Evolutionary conservation across 2,888 invertebrate species (phyloP).

Genomic region (Liodrosophila aerea): DNA sequence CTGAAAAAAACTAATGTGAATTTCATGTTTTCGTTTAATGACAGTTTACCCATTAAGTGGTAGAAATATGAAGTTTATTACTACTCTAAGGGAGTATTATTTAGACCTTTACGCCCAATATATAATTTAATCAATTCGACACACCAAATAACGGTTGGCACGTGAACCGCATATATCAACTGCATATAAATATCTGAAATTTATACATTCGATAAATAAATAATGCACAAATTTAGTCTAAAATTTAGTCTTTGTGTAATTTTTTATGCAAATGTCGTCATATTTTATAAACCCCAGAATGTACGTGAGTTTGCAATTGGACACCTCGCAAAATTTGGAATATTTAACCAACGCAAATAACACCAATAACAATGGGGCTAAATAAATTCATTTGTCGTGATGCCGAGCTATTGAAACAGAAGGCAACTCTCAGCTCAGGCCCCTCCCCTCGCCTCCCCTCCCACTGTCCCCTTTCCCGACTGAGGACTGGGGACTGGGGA

Average conservation of each 20-base stretch:
- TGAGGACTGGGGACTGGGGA: neutral
- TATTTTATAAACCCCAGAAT: conserved; percentile 7
- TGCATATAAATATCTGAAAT: neutral
- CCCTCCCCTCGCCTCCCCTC: no score
- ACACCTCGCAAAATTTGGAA: conserved; percentile 38
- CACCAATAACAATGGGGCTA: conserved; percentile 37
- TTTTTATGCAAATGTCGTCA: conserved; percentile 3
- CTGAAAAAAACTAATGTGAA: no score
- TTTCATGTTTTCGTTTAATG: neutral
- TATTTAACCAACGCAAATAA: conserved; percentile 55
- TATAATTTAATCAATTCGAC: no score
- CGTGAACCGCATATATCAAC: neutral
- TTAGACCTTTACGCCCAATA: no score
- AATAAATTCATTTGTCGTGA: conserved; percentile 48
- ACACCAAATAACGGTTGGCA: no score
- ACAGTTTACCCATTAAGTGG: neutral
- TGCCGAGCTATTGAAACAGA: conserved; percentile 49
- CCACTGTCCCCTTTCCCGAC: no score
- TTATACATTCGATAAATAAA: neutral
- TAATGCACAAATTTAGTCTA: neutral
- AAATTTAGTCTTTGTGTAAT: neutral
- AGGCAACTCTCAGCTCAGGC: neutral
- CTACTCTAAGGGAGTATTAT: no score
- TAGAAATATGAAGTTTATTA: no score
- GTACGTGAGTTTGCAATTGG: conserved; percentile 23